Conservation (phyloP, 2,797 vertebrate genomes). For the Epinephelus awoara region DNA sequence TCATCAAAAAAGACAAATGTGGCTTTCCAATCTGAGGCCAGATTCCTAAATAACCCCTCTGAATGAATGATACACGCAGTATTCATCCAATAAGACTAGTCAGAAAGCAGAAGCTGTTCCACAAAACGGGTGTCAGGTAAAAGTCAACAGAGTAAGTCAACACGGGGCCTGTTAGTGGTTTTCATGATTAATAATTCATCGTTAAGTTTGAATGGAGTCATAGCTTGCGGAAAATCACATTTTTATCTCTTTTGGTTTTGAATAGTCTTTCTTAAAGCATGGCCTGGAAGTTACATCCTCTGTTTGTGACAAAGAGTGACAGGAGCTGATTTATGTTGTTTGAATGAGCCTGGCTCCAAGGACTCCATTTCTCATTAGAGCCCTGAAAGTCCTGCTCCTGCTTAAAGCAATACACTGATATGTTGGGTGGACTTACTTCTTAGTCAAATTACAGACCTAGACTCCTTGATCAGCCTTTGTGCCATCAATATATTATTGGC, state of each 20-base stretch:
- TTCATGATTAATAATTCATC: slow-evolving; percentile 43
- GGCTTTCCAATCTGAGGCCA: slow-evolving; percentile 41
- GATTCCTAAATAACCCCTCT: slow-evolving; percentile 28
- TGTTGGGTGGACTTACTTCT: neutral
- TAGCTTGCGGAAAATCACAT: slow-evolving; percentile 21
- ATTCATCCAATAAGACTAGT: slow-evolving; percentile 35
- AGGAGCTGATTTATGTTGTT: slow-evolving; percentile 16
- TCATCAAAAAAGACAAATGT: slow-evolving; percentile 57
- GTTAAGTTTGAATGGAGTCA: slow-evolving; percentile 29
- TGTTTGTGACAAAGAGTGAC: slow-evolving; percentile 9
- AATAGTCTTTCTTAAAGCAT: slow-evolving; percentile 7
- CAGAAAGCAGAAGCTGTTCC: slow-evolving; percentile 38
- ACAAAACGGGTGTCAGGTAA: slow-evolving; percentile 47
- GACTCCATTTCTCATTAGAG: slow-evolving; percentile 5
- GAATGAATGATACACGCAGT: slow-evolving; percentile 32
- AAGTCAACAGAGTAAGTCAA: slow-evolving; percentile 31
- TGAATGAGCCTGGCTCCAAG: slow-evolving; percentile 24
- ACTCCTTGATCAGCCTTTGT: slow-evolving; percentile 1
- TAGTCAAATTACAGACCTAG: slow-evolving; percentile 6
- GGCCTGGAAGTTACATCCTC: neutral
- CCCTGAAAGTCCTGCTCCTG: neutral
- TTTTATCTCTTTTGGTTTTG: slow-evolving; percentile 26
- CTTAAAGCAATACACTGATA: neutral
- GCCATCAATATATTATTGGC: neutral
- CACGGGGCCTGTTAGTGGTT: slow-evolving; percentile 11